Evolutionary conservation across 2,797 vertebrate genomes (phyloP), one percentile per base, ranked within the genome.

Genomic region (Megaceryle alcyon): DNA sequence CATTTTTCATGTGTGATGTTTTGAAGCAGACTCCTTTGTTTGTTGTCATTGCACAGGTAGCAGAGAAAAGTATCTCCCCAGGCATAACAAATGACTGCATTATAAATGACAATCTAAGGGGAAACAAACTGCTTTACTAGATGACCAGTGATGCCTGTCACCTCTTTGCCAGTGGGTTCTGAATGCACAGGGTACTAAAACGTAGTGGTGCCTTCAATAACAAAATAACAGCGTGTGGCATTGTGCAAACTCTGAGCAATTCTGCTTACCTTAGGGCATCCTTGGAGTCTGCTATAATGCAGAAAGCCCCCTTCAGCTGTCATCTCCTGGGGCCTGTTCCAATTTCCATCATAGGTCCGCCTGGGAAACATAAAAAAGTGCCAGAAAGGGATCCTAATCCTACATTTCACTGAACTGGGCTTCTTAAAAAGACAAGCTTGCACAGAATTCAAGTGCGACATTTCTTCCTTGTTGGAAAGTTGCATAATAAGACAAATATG

Each of bases 81-180:
- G 65, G 75, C 48, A 10, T 28, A 23, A 79, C 57, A 94, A 96
- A 56, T 87, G 65, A 25, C 75, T 95, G 61, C 41, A 35, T 88
- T 92, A 56, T 79, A 86, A 93, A 93, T 75, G 75, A 26, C 71
- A 81, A 23, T 69, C 41, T 88, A 59, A 96, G 61, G 77, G 57
- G 72, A 96, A 44, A 70, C 7, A 21, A 86, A 72, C 77, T 75
- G 48, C 80, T 91, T 92, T 92, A 63, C 65, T 86, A 70, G 91
- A 94, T 94, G 95, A 73, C 95, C 96, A 79, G 91, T 72, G 92
- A 84, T 72, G 85, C 85, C 63, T 94, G 80, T 94, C 90, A 48
- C 95, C 80, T 82, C 68, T 86, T 94, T 94, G 82, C 85, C 22
- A 0, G 48, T 90, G 87, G 90, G 63, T 53, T 88, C 60, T 70